A percentile compares a stretch with the other conserved stretches of the same genome.
Conservation (phyloP, 23 tunicate species). For the Botrylloides violaceus region DNA sequence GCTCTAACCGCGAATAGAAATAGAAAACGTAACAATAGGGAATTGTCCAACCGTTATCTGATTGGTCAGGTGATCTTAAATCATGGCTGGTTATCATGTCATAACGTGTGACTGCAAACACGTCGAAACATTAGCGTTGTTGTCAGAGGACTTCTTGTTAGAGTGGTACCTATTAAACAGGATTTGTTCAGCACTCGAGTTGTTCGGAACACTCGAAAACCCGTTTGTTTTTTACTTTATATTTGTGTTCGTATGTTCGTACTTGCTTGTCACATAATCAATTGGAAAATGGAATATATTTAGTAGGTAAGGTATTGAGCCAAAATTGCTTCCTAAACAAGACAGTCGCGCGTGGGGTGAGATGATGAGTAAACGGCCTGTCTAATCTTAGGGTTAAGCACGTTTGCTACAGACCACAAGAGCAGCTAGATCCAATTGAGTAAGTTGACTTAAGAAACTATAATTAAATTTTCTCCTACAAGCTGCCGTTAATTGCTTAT, state of each 20-base stretch:
- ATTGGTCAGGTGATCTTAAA: no score
- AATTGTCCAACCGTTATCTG: no score
- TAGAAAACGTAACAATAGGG: no score
- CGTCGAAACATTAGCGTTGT: constrained; percentile 2
- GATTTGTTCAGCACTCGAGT: constrained; percentile 18
- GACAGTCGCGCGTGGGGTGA: background rate
- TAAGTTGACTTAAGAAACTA: background rate
- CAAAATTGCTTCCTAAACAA: background rate
- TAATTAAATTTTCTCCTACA: background rate
- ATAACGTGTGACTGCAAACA: constrained; percentile 8
- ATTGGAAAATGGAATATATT: constrained; percentile 8
- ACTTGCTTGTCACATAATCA: constrained; percentile 4
- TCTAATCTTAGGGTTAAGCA: background rate
- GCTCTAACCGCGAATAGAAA: no score
- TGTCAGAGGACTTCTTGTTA: constrained; percentile 9
- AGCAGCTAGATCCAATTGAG: background rate
- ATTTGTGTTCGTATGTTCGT: constrained; percentile 20
- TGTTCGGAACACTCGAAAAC: constrained; percentile 2
- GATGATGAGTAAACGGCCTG: background rate
- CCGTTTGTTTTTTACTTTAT: constrained; percentile 16
- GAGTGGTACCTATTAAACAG: constrained; percentile 9
- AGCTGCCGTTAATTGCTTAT: background rate
- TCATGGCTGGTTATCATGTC: background rate
- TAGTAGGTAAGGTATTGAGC: background rate
- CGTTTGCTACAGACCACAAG: background rate